Percentiles rank a stretch among this genome's conserved stretches.
These are phyloP conservation scores for Pteromalus puparum DNA, from an alignment of 1,140 invertebrate genomes.

Conservation along the genomic window DNA sequence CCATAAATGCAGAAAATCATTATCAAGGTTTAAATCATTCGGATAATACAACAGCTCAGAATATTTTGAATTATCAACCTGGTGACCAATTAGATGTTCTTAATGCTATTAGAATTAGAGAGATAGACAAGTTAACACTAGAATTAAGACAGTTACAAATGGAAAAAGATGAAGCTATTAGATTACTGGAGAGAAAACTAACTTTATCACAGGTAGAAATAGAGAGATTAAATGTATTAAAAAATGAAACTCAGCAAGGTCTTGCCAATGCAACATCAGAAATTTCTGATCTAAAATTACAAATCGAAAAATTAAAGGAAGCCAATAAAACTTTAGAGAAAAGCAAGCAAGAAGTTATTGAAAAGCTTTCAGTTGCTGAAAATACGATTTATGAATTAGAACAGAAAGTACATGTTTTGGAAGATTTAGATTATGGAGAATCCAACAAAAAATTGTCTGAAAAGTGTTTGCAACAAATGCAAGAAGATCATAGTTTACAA, in stretches of 20 bases:
- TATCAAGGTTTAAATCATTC: background rate
- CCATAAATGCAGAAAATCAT: constrained; percentile 62
- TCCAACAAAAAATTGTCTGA: constrained; percentile 66
- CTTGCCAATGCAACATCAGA: constrained; percentile 68
- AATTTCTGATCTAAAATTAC: constrained; percentile 63
- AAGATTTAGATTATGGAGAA: constrained; percentile 64
- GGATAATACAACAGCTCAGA: background rate
- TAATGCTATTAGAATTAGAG: constrained; percentile 62
- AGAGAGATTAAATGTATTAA: constrained; percentile 62
- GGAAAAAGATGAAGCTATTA: constrained; percentile 63
- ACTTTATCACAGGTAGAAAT: constrained; percentile 63
- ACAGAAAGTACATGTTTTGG: constrained; percentile 66
- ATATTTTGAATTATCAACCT: constrained; percentile 52
- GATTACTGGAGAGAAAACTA: constrained; percentile 60
- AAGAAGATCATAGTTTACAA: constrained; percentile 66
- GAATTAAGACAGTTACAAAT: constrained; percentile 61
- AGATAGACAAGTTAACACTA: constrained; percentile 64
- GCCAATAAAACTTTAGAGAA: constrained; percentile 65
- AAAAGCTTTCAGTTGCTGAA: constrained; percentile 64
- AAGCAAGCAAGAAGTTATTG: constrained; percentile 67
- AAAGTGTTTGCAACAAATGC: constrained; percentile 68
- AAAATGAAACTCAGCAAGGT: constrained; percentile 64
- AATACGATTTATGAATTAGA: constrained; percentile 65
- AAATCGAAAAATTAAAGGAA: constrained; percentile 63
- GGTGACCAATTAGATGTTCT: constrained; percentile 68